These are phyloP conservation scores for Sisyra terminalis DNA, from an alignment of 2,888 invertebrate species.

Conservation along the genomic window DNA sequence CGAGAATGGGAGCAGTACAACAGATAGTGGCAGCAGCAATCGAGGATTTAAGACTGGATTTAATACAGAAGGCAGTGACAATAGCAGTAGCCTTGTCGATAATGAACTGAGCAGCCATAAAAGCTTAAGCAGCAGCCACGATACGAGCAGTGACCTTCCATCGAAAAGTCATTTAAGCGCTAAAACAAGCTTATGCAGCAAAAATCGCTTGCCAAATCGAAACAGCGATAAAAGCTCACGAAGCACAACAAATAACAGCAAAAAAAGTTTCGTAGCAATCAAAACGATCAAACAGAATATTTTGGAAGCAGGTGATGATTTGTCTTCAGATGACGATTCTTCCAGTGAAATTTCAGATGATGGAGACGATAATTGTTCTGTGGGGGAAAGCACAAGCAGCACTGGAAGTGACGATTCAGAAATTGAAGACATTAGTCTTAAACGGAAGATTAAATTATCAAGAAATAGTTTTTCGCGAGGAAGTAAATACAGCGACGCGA, in stretches of 20 bases:
- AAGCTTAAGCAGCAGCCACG: too few species aligned
- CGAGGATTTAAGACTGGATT: conserved; percentile 18
- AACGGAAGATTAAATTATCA: conserved; percentile 17
- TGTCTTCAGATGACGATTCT: conserved; percentile 9
- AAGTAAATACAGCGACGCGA: conserved; percentile 28
- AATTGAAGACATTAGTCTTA: conserved; percentile 11
- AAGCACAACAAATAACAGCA: too few species aligned
- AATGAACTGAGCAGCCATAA: too few species aligned
- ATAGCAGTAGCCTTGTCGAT: conserved; percentile 10
- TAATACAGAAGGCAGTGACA: conserved; percentile 17
- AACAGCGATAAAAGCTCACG: too few species aligned
- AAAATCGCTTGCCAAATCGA: too few species aligned
- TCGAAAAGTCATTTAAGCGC: too few species aligned
- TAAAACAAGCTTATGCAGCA: too few species aligned
- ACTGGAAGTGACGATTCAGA: conserved; percentile 17
- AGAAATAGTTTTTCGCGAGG: background rate
- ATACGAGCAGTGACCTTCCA: too few species aligned
- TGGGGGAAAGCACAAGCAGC: conserved; percentile 17
- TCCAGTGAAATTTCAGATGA: conserved; percentile 13
- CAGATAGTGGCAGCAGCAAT: conserved; percentile 14
- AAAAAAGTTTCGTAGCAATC: too few species aligned
- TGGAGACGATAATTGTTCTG: conserved; percentile 17
- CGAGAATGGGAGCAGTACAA: conserved; percentile 21
- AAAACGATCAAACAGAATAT: too few species aligned
- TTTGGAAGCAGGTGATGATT: background rate